Percentiles rank a stretch among this genome's conserved stretches.
Conservation (phyloP, 1,140 invertebrate genomes). For the Pseudomyrmex gracilis region DNA sequence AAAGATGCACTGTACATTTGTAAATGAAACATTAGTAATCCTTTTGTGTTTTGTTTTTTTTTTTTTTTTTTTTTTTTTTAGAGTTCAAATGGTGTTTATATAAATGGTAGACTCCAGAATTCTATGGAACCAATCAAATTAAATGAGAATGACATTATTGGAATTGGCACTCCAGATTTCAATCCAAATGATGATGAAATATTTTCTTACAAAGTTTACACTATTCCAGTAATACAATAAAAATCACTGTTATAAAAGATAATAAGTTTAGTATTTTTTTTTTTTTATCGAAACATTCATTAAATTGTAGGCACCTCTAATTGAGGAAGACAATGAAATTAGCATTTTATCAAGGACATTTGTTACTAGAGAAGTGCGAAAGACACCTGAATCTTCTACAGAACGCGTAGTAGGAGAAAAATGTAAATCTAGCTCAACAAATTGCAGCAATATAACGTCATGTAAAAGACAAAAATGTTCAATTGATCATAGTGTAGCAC, state of each 20-base stretch:
- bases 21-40: background rate
- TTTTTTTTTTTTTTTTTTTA: constrained; percentile 43
- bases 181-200: constrained; percentile 17
- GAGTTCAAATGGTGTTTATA: constrained; percentile 76
- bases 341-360: constrained; percentile 16
- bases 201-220: constrained; percentile 66
- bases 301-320: background rate
- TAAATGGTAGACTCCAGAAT: constrained; percentile 62
- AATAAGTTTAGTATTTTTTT: background rate
- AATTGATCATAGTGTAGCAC: background rate
- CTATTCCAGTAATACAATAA: constrained; percentile 15
- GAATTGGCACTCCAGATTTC: constrained; percentile 68
- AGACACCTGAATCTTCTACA: background rate
- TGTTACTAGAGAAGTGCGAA: background rate
- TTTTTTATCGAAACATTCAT: background rate
- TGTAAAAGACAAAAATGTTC: constrained; percentile 58
- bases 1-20: constrained; percentile 4
- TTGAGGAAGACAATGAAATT: background rate
- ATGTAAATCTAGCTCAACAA: background rate
- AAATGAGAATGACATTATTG: constrained; percentile 69
- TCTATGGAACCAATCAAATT: constrained; percentile 50
- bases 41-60: background rate
- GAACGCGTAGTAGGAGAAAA: constrained; percentile 16
- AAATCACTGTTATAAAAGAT: background rate
- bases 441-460: background rate